Evolutionary conservation across 2,888 invertebrate genomes (phyloP).

Genomic region (Lepidochitona cinerea): DNA sequence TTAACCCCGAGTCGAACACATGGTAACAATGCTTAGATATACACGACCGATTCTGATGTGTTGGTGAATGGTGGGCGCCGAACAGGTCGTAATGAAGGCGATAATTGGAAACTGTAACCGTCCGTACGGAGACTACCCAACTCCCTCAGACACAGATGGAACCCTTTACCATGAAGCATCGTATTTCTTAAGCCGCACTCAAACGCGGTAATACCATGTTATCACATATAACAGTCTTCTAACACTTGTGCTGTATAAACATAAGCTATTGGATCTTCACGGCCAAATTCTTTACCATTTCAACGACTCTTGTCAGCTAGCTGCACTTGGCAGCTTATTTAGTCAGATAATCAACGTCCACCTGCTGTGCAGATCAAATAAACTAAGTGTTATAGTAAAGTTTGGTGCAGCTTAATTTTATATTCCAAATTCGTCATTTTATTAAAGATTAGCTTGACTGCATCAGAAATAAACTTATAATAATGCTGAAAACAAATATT

Average conservation of each 20-base stretch:
- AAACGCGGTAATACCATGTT: background rate
- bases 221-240: slow-evolving; percentile 5
- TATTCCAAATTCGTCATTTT: too few relatives aligned
- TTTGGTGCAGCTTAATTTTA: too few relatives aligned
- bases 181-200: background rate
- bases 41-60: background rate
- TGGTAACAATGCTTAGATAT: background rate
- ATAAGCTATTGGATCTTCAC: too few relatives aligned
- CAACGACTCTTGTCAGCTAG: too few relatives aligned
- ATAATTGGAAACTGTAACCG: slow-evolving; percentile 6
- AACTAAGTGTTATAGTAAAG: too few relatives aligned
- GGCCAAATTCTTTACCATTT: too few relatives aligned
- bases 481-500: too few relatives aligned
- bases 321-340: too few relatives aligned
- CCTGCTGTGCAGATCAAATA: too few relatives aligned
- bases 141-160: background rate
- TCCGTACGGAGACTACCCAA: background rate
- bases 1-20: background rate
- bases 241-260: slow-evolving; percentile 1
- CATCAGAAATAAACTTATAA: too few relatives aligned
- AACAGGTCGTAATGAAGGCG: background rate
- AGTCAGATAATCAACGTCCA: too few relatives aligned
- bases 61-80: background rate
- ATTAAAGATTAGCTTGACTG: too few relatives aligned
- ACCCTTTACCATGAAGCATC: background rate